A percentile compares a stretch with the other conserved stretches of the same genome.
Conservation (phyloP, 1,140 invertebrate species). For the Laupala kohalensis region DNA sequence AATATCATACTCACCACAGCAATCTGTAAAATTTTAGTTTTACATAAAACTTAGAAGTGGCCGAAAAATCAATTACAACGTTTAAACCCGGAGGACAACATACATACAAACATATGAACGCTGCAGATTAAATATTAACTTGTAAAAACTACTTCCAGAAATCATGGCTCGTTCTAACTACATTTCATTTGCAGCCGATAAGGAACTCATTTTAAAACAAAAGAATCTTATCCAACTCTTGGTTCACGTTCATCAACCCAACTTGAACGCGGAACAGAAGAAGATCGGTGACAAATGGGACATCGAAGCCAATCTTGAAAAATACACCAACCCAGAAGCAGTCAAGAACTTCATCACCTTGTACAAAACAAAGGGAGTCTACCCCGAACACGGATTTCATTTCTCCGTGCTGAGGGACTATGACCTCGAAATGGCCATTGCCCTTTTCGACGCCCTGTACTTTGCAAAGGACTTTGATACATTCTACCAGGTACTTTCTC, state of each 20-base stretch:
- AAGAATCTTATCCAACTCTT: constrained; percentile 43
- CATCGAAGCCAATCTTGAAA: constrained; percentile 35
- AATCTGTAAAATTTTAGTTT: too few species aligned
- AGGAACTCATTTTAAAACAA: constrained; percentile 41
- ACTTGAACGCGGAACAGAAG: constrained; percentile 31
- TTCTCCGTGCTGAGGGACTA: constrained; percentile 44
- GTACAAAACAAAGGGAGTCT: constrained; percentile 38
- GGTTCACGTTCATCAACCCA: constrained; percentile 41
- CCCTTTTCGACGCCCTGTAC: constrained; percentile 52
- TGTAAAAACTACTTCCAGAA: too few species aligned
- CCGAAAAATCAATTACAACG: too few species aligned
- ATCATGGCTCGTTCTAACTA: too few species aligned
- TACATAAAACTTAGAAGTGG: too few species aligned
- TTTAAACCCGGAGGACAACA: too few species aligned
- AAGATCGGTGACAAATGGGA: constrained; percentile 38
- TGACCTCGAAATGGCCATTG: constrained; percentile 44
- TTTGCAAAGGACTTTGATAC: constrained; percentile 51
- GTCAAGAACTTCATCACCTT: constrained; percentile 42
- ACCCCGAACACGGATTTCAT: constrained; percentile 40
- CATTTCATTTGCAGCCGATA: constrained; percentile 38
- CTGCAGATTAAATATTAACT: too few species aligned
- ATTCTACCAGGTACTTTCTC: constrained; percentile 33
- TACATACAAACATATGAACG: too few species aligned
- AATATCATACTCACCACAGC: too few species aligned
- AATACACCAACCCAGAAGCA: constrained; percentile 30